Conservation (phyloP, 1,140 invertebrate species). For the Drosophila ohnishii region DNA sequence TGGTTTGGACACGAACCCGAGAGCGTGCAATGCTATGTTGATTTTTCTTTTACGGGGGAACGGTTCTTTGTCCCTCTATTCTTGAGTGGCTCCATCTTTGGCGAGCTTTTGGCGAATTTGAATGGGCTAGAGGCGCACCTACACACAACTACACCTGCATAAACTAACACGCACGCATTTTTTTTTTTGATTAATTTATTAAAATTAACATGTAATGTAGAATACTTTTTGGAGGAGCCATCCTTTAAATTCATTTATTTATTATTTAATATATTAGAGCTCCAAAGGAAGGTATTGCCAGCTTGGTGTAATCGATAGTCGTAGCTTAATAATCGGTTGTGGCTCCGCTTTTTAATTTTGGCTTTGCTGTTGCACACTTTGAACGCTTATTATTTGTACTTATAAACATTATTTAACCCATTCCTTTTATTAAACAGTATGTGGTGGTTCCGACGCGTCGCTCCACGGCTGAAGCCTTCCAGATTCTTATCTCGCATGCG, state of each 20-base stretch:
- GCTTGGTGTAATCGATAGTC: conserved; percentile 24
- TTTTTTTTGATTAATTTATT: conserved; percentile 9
- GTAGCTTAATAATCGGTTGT: conserved; percentile 25
- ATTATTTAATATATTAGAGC: no score
- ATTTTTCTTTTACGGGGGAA: background rate
- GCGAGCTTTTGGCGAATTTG: conserved; percentile 83
- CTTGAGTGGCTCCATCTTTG: conserved; percentile 63
- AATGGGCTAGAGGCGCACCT: conserved; percentile 69
- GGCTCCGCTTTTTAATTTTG: conserved; percentile 30
- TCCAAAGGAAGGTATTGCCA: background rate
- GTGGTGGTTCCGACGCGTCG: conserved; percentile 94
- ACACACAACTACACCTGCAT: background rate
- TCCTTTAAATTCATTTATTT: background rate
- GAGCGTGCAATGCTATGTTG: background rate
- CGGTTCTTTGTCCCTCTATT: conserved; percentile 18
- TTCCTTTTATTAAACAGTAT: conserved; percentile 86
- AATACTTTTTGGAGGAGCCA: conserved; percentile 20
- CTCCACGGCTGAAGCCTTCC: conserved; percentile 96
- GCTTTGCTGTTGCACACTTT: conserved; percentile 32
- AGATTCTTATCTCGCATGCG: conserved; percentile 96
- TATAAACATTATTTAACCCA: background rate
- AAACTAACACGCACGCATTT: conserved; percentile 1
- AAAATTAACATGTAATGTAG: conserved; percentile 1
- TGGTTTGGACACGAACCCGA: conserved; percentile 21
- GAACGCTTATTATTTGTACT: background rate